These are phyloP conservation scores for Poeciliopsis paucimaculata DNA, from an alignment of 2,797 vertebrate species.

Conservation along the genomic window DNA sequence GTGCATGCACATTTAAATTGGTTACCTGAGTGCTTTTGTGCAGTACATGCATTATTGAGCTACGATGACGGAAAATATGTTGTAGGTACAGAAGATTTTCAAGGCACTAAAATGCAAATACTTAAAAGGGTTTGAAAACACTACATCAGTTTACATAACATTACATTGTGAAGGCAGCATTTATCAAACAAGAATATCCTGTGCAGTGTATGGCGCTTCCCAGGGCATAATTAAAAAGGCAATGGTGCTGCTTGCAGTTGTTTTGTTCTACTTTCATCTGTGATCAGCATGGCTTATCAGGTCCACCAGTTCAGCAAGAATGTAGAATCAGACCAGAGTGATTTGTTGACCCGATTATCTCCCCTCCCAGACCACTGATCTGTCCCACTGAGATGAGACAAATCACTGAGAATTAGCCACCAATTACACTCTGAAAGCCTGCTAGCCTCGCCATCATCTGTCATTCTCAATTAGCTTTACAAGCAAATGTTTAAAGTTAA, in stretches of 20 bases:
- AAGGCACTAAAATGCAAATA: conserved; percentile 26
- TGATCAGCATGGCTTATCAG: conserved; percentile 54
- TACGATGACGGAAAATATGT: conserved; percentile 5
- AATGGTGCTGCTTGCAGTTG: conserved; percentile 15
- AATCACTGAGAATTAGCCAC: conserved; percentile 73
- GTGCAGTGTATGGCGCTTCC: conserved; percentile 6
- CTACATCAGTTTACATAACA: conserved; percentile 1
- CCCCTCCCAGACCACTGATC: conserved; percentile 66
- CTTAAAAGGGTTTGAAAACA: conserved; percentile 25
- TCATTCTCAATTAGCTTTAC: conserved; percentile 70
- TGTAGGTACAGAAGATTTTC: background rate
- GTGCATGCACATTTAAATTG: background rate
- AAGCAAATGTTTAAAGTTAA: conserved; percentile 75
- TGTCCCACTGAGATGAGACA: conserved; percentile 69
- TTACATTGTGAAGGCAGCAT: conserved; percentile 4
- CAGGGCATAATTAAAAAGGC: conserved; percentile 2
- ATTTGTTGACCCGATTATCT: conserved; percentile 75
- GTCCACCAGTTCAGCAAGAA: conserved; percentile 54
- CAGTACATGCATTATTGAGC: background rate
- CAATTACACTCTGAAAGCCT: conserved; percentile 64
- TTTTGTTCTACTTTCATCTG: conserved; percentile 35
- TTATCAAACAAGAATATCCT: conserved; percentile 23
- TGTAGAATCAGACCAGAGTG: conserved; percentile 55
- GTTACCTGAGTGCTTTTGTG: conserved; percentile 5
- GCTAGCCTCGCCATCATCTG: conserved; percentile 62